Percentiles rank a stretch among this genome's conserved stretches.
These are phyloP conservation scores for Argyrosomus regius DNA, from an alignment of 2,797 vertebrate species.

Conservation along the genomic window DNA sequence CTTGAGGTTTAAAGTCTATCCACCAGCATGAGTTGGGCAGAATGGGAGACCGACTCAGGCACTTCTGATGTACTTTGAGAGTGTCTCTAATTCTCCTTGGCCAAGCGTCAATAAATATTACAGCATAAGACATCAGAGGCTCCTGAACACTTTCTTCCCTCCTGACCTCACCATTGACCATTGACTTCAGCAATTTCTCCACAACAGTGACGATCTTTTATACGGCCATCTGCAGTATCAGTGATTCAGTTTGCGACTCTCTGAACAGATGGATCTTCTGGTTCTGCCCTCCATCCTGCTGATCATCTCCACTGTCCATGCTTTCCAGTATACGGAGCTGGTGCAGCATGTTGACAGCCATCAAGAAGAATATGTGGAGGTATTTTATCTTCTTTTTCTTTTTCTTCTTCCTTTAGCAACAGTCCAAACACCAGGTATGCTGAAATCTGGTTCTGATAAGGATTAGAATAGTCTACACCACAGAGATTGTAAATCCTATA, in stretches of 20 bases:
- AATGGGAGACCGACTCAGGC: no score
- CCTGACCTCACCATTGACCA: no score
- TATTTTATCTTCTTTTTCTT: slow-evolving; percentile 7
- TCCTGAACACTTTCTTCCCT: no score
- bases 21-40: no score
- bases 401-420: not conserved
- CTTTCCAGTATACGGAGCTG: slow-evolving; percentile 75
- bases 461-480: not conserved
- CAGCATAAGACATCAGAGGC: no score
- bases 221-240: not conserved
- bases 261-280: slow-evolving; percentile 70
- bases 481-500: not conserved
- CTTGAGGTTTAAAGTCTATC: no score
- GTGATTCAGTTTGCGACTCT: slow-evolving; percentile 12
- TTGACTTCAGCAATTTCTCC: no score
- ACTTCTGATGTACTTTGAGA: no score
- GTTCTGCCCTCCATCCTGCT: slow-evolving; percentile 58
- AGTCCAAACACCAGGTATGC: not conserved
- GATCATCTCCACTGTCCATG: slow-evolving; percentile 51
- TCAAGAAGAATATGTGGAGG: slow-evolving; percentile 81
- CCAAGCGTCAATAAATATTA: no score
- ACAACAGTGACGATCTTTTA: not conserved
- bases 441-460: not conserved
- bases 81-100: no score
- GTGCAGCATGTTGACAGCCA: slow-evolving; percentile 76